These are phyloP conservation scores for Clavelina lepadiformis DNA, from an alignment of 23 tunicate species.

Conservation along the genomic window DNA sequence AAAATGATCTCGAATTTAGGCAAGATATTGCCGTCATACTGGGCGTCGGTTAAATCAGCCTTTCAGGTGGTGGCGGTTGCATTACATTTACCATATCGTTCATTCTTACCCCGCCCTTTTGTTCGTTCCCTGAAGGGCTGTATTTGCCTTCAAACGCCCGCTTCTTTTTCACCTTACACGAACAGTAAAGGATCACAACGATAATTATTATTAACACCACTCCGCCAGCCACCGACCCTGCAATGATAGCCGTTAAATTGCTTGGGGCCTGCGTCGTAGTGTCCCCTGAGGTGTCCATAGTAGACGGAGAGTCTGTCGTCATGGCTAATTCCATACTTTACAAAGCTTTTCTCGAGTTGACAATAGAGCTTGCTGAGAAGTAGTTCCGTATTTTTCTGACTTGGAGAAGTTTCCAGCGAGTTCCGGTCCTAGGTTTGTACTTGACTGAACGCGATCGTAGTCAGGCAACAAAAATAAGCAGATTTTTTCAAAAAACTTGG, in stretches of 20 bases:
- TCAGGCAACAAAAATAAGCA: too few species aligned
- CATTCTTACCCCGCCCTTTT: conserved; percentile 77
- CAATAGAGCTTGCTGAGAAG: too few species aligned
- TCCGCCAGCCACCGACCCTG: conserved; percentile 40
- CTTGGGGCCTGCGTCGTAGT: conserved; percentile 1
- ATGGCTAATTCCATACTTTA: too few species aligned
- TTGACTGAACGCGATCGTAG: too few species aligned
- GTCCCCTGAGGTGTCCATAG: conserved; percentile 5
- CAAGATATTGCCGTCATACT: neutral
- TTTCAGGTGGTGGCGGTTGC: conserved; percentile 84
- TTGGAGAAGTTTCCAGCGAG: too few species aligned
- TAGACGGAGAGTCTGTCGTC: too few species aligned
- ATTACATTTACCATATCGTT: conserved; percentile 74
- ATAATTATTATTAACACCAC: conserved; percentile 44
- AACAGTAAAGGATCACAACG: conserved; percentile 19
- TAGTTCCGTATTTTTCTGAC: too few species aligned
- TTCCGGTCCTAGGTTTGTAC: too few species aligned
- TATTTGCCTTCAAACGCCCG: conserved; percentile 84
- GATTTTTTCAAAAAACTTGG: too few species aligned
- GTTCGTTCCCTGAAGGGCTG: conserved; percentile 85
- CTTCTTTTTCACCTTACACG: conserved; percentile 56
- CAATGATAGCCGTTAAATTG: conserved; percentile 23
- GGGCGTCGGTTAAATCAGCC: conserved; percentile 48
- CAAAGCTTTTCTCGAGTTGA: too few species aligned
- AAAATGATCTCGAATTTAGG: too few species aligned